Percentiles rank a stretch among this genome's conserved stretches.
phyloP scores from a whole-genome alignment of 2,113 vertebrate genomes.

The Glaucomys volans region DNA sequence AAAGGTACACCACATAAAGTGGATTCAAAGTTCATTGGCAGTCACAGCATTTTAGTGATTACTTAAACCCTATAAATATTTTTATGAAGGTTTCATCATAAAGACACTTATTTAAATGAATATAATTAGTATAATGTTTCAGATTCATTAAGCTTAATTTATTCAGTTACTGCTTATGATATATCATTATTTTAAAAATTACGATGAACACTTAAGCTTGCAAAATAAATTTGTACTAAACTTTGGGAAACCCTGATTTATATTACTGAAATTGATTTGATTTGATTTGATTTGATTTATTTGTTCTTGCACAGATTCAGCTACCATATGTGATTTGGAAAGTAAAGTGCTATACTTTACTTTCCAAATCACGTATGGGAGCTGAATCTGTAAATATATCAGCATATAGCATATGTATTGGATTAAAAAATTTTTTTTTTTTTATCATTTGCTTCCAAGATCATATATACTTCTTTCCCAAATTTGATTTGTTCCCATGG shows the following conservation, averaged over 20 bases:
- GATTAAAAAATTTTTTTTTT: background rate
- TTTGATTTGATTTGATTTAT: slow-evolving; percentile 59
- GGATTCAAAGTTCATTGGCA: slow-evolving; percentile 23
- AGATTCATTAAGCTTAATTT: slow-evolving; percentile 82
- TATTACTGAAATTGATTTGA: slow-evolving; percentile 63
- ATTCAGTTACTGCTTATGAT: slow-evolving; percentile 78
- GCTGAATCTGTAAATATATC: background rate
- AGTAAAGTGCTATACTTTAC: background rate
- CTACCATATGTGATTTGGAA: slow-evolving; percentile 28
- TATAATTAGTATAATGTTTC: slow-evolving; percentile 80
- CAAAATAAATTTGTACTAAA: slow-evolving; percentile 71
- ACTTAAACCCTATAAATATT: slow-evolving; percentile 78
- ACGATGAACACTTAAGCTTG: slow-evolving; percentile 76
- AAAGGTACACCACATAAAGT: background rate
- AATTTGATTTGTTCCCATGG: background rate
- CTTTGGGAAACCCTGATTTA: slow-evolving; percentile 65
- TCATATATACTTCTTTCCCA: background rate
- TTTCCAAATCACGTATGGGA: too few species aligned
- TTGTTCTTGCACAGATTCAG: slow-evolving; percentile 43
- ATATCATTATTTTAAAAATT: slow-evolving; percentile 76
- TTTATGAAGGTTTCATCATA: slow-evolving; percentile 74
- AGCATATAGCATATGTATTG: background rate
- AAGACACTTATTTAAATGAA: slow-evolving; percentile 79
- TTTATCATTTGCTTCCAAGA: background rate
- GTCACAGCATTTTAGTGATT: slow-evolving; percentile 73